Base-by-base conservation (phyloP, 2,797 vertebrate genomes). In the Distichodus sexfasciatus region DNA sequence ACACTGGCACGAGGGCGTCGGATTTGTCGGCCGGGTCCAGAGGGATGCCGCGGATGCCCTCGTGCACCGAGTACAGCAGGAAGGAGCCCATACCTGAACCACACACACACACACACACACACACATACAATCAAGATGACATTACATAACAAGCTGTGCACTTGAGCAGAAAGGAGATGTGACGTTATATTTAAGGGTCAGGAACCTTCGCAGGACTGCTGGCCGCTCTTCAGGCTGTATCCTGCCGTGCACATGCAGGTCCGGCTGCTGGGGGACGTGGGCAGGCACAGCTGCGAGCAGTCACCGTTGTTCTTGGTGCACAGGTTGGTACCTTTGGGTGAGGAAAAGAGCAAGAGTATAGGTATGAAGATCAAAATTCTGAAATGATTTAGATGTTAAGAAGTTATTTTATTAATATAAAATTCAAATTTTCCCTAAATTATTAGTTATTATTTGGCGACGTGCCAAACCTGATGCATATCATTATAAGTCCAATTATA, bases 41-140 rank as follows among this genome's bases (percentile, higher is more conserved):
- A 1, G 96, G 96, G 67, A 99, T 98, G 70, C 96, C 96, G 0
- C 96, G 89, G 83, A 99, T 98, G 36, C 96, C 96, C 84, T 99
- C 96, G 0, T 99, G 96, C 57, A 99, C 96, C 0, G 96, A 99
- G 71, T 98, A 99, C 28, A 99, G 91, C 57, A 99, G 91, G 83
- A 99, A 99, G 46, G 96, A 98, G 38, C 95, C 96, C 84, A 99
- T 96, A 1, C 96, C 96, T 98, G 87, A n/a, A n/a, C n/a, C n/a
- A n/a, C n/a, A n/a, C n/a, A n/a, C 51, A 68, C 31, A 71, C 23
- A 69, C 12, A 77, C 1, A 63, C 3, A 61, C 19, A 14, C 17
- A 40, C 21, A 43, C 15, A 28, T 17, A 54, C 15, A 4, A 1
- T 46, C 19, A 69, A 19, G 24, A 5, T 24, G 9, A 43, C 19